phyloP scores from a whole-genome alignment of 2,113 vertebrate species.

The Gila orcuttii region DNA sequence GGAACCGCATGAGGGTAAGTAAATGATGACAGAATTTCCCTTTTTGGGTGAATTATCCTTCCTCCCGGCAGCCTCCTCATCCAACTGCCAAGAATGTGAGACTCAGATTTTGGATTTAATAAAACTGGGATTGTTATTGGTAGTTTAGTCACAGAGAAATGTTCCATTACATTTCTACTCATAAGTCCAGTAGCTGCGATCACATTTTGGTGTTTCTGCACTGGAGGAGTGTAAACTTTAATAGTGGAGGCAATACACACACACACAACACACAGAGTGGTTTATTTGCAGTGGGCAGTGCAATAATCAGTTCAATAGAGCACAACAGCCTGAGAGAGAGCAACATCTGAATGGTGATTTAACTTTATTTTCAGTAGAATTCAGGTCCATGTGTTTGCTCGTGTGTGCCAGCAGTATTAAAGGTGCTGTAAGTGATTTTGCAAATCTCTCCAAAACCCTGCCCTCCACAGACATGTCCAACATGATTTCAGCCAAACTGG shows the following conservation, averaged over 20 bases:
- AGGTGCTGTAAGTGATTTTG: not conserved
- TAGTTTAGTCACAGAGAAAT: not conserved
- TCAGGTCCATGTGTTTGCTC: not conserved
- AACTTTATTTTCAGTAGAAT: not conserved
- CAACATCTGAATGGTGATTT: constrained; percentile 19
- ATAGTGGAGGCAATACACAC: not conserved
- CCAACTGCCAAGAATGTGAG: not conserved
- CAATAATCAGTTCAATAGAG: constrained; percentile 38
- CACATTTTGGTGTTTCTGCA: not conserved
- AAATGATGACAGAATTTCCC: not conserved
- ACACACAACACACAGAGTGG: not conserved
- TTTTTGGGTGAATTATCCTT: not conserved
- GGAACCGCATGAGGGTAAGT: not conserved
- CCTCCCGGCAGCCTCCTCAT: not conserved
- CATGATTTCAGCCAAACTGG: not conserved
- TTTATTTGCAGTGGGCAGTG: constrained; percentile 6
- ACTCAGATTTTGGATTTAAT: not conserved
- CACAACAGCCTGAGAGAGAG: constrained; percentile 1
- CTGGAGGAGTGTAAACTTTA: constrained; percentile 6
- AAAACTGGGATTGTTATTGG: constrained; percentile 5
- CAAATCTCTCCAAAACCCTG: not conserved
- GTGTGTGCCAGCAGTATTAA: not conserved
- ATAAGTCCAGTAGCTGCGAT: not conserved
- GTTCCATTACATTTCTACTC: constrained; percentile 1
- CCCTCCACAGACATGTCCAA: not conserved